A percentile compares a stretch with the other conserved stretches of the same genome.
These are phyloP conservation scores for Onychomys arenicola DNA, from an alignment of 2,797 vertebrate species.

Conservation along the genomic window DNA sequence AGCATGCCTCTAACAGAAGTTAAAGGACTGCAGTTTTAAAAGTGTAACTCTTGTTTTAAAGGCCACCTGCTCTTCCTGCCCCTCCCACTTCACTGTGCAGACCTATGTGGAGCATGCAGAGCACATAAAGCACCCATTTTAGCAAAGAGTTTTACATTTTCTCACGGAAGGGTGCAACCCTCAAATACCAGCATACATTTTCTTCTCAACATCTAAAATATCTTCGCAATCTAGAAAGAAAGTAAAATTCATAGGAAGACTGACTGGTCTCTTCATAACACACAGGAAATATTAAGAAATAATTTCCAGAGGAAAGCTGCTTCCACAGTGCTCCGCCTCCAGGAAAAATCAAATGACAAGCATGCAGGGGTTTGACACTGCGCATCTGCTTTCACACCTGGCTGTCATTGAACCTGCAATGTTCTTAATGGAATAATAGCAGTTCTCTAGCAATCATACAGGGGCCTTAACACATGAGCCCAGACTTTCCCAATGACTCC, in stretches of 20 bases:
- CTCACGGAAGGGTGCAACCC: slow-evolving; percentile 35
- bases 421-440: slow-evolving; percentile 82
- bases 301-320: slow-evolving; percentile 68
- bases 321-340: slow-evolving; percentile 64
- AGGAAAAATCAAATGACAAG: slow-evolving; percentile 79
- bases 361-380: slow-evolving; percentile 70
- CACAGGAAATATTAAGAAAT: slow-evolving; percentile 67
- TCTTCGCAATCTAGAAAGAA: slow-evolving; percentile 10
- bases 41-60: slow-evolving; percentile 8
- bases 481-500: slow-evolving; percentile 75
- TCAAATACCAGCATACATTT: slow-evolving; percentile 53
- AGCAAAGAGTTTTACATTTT: slow-evolving; percentile 18
- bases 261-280: slow-evolving; percentile 8
- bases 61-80: neutral
- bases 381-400: slow-evolving; percentile 76
- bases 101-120: neutral
- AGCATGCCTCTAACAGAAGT: neutral
- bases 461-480: slow-evolving; percentile 79
- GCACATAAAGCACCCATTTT: slow-evolving; percentile 19
- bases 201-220: slow-evolving; percentile 20
- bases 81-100: neutral
- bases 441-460: slow-evolving; percentile 82
- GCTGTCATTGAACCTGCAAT: slow-evolving; percentile 75
- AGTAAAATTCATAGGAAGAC: slow-evolving; percentile 46
- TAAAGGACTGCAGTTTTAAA: neutral